Evolutionary conservation across 2,797 vertebrate genomes (phyloP).

Genomic region (Schizopygopsis pylzovi): DNA sequence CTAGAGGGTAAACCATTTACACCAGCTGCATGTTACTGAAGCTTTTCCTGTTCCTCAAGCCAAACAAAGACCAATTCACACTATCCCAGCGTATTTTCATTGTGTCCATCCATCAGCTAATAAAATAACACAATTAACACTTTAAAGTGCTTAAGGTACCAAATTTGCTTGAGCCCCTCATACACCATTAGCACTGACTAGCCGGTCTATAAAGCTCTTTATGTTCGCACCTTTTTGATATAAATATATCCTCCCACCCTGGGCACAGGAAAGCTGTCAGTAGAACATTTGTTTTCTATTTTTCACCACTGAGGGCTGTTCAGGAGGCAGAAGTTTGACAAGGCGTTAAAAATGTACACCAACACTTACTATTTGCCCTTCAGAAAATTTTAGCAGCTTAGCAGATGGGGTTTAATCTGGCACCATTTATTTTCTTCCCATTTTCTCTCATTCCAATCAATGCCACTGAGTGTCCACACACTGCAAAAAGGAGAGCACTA

Average conservation of each 20-base stretch:
- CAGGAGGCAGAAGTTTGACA: conserved; percentile 78
- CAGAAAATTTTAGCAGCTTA: conserved; percentile 75
- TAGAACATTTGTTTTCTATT: conserved; percentile 98
- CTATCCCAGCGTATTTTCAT: conserved; percentile 37
- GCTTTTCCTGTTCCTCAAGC: conserved; percentile 39
- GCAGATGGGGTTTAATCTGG: conserved; percentile 78
- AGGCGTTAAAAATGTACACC: conserved; percentile 78
- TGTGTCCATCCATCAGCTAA: conserved; percentile 46
- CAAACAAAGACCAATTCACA: conserved; percentile 56
- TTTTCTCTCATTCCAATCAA: conserved; percentile 69
- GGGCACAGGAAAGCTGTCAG: conserved; percentile 97
- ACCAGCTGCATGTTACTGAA: conserved; percentile 13
- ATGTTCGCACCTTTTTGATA: conserved; percentile 84
- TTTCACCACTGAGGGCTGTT: conserved; percentile 94
- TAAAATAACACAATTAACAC: conserved; percentile 69
- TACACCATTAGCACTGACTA: conserved; percentile 67
- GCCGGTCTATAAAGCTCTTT: conserved; percentile 76
- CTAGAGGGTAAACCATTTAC: conserved; percentile 23
- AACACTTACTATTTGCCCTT: conserved; percentile 81
- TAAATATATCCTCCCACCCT: conserved; percentile 89
- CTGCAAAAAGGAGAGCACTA: conserved; percentile 8
- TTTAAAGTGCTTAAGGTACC: conserved; percentile 68
- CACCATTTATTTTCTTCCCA: conserved; percentile 63
- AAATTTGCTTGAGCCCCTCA: conserved; percentile 54
- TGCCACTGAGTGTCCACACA: conserved; percentile 60